Evolutionary conservation across 2,797 vertebrate genomes (phyloP).

Genomic region (Hemibagrus guttatus): DNA sequence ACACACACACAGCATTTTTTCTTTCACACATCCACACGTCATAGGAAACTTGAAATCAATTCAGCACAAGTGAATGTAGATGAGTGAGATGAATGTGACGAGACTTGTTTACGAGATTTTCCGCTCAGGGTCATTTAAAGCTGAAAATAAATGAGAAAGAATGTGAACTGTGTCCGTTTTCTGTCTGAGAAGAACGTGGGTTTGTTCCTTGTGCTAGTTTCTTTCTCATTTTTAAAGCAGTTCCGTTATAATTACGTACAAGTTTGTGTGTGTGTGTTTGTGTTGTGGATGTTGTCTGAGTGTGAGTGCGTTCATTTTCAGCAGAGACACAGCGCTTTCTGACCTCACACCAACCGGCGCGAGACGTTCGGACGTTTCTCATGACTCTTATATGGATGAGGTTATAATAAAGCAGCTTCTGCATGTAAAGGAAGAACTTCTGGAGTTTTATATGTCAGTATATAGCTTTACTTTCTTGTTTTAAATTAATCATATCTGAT

Average conservation of each 20-base stretch:
- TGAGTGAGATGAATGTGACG: conserved; percentile 64
- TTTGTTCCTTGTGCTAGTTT: neutral
- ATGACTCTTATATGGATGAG: neutral
- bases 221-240: conserved; percentile 14
- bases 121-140: conserved; percentile 76
- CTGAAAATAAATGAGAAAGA: conserved; percentile 66
- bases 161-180: conserved; percentile 56
- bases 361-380: neutral
- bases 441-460: neutral
- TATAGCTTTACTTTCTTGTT: neutral
- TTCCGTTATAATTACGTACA: neutral
- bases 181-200: neutral
- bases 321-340: neutral
- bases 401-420: conserved; percentile 24
- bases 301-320: neutral
- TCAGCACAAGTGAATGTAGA: conserved; percentile 34
- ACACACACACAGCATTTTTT: neutral
- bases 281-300: neutral
- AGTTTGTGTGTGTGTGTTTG: neutral
- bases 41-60: conserved; percentile 6
- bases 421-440: conserved; percentile 34
- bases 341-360: neutral
- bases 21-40: neutral
- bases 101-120: conserved; percentile 72
- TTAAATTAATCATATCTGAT: neutral